phyloP scores from a whole-genome alignment of 2,888 invertebrate species.

The Tanypteryx hageni region DNA sequence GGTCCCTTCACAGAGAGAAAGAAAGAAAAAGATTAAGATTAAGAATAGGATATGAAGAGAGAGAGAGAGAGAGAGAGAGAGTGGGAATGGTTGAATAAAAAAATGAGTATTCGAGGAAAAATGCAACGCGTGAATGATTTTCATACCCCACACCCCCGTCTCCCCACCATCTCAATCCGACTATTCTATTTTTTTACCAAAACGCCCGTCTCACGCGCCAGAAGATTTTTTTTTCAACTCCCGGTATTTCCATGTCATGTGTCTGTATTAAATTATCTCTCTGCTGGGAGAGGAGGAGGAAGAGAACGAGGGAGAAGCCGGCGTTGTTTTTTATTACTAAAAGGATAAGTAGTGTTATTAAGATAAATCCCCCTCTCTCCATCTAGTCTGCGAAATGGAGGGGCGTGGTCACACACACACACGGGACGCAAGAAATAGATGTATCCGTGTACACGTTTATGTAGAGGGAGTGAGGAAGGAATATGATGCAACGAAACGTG shows the following conservation, averaged over 20 bases:
- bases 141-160: no score
- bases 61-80: not conserved
- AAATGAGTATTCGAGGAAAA: not conserved
- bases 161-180: no score
- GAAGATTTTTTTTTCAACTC: not conserved
- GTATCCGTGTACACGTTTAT: not conserved
- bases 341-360: not conserved
- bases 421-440: not conserved
- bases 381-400: not conserved
- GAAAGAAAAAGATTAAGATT: not conserved
- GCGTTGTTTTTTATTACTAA: not conserved
- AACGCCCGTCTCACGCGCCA: not conserved
- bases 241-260: not conserved
- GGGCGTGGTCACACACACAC: not conserved
- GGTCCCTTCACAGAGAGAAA: not conserved
- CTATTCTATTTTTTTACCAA: not conserved
- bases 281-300: not conserved
- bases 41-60: not conserved
- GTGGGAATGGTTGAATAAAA: not conserved
- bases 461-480: not conserved
- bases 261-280: slow-evolving; percentile 7
- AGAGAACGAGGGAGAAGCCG: not conserved
- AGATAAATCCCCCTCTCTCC: slow-evolving; percentile 20
- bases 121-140: not conserved
- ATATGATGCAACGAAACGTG: not conserved